Evolutionary conservation across 2,113 vertebrate species (phyloP), one percentile per base, ranked within the genome.

Genomic region (Poeciliopsis occidentalis): DNA sequence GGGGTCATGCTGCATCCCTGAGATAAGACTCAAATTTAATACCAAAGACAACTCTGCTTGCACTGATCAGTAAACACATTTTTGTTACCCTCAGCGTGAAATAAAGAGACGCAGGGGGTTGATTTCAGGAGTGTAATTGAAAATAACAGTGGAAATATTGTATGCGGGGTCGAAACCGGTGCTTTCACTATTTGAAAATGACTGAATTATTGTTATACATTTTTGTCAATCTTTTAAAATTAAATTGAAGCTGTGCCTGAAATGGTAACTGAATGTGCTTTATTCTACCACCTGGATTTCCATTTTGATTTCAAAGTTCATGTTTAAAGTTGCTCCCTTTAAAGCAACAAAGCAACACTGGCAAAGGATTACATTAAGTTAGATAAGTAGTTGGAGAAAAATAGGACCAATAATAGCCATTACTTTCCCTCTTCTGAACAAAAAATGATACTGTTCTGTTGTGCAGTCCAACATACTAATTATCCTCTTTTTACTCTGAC

Each of bases 21-120:
- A 85, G 81, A 89, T 84, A 83, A 85, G 70, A 76, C 47, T 24
- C 54, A 57, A 44, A 57, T 57, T 72, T 37, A 60, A 54, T 64
- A 19, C 27, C 1, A 3, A 64, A 69, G 32, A 71, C 75, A 41
- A 51, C 67, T 57, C 62, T 0, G 12, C 13, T 51, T 31, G 37
- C 29, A 69, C 34, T 2, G 13, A 62, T 61, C 27, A 30, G 13
- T 68, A 64, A 73, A 79, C 11, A 60, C n/a, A 8, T 63, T 60
- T 24, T 24, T 64, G 30, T 69, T 60, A 8, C 70, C n/a, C 37
- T 64, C 51, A 32, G 13, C 61, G 8, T 78, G 39, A 76, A 79
- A 68, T 69, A 74, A 69, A 29, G 8, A 41, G 22, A 31, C 39
- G 24, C 29, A 12, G 47, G 27, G 69, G 73, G 64, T 17, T 64